phyloP scores from a whole-genome alignment of 2,113 vertebrate genomes.

The Paramormyrops kingsleyae region DNA sequence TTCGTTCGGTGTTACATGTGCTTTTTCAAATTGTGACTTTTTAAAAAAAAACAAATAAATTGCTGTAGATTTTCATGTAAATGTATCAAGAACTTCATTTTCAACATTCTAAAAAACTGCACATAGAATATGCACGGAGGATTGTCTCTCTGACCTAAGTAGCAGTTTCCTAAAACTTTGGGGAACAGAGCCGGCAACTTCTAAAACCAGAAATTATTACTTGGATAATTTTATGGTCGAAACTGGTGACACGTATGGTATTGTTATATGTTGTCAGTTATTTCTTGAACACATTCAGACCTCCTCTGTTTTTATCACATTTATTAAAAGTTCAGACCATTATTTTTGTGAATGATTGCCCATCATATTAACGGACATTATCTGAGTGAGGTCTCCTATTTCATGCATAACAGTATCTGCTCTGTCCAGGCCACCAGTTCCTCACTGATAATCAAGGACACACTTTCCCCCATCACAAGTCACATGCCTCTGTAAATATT shows the following conservation, averaged over 20 bases:
- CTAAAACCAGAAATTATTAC: not conserved
- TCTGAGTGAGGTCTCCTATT: not conserved
- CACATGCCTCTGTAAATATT: not conserved
- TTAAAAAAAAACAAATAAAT: not conserved
- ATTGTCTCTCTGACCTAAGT: not conserved
- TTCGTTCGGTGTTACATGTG: not conserved
- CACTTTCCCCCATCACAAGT: slow-evolving; percentile 4
- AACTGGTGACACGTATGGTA: not conserved
- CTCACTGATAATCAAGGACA: slow-evolving; percentile 1
- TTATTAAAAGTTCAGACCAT: not conserved
- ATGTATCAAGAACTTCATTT: not conserved
- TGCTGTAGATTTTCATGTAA: not conserved
- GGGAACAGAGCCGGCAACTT: not conserved
- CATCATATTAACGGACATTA: not conserved
- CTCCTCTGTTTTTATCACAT: not conserved
- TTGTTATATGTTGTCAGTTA: not conserved
- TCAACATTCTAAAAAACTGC: not conserved
- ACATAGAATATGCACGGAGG: not conserved
- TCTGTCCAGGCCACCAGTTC: not conserved
- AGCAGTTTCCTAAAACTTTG: not conserved
- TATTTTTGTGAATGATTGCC: not conserved
- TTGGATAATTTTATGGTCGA: not conserved
- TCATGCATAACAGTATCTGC: not conserved
- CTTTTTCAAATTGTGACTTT: not conserved
- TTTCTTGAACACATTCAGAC: not conserved